Evolutionary conservation across 2,113 vertebrate genomes (phyloP).

Genomic region (Tricholaema leucomelas): DNA sequence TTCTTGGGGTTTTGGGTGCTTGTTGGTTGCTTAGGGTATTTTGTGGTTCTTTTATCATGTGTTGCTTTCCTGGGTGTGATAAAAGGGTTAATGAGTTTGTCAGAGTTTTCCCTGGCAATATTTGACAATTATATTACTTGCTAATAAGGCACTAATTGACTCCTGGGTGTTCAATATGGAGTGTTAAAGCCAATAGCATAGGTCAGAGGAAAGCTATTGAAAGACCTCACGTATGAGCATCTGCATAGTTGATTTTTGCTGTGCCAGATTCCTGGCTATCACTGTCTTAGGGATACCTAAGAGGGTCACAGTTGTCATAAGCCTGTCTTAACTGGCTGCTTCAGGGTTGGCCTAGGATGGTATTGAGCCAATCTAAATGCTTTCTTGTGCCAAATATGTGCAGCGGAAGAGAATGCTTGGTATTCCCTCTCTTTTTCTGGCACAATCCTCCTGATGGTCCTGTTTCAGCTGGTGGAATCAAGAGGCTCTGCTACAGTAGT

Average conservation of each 20-base stretch:
- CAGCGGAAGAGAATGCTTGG: not conserved
- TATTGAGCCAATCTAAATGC: not conserved
- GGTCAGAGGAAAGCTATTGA: not conserved
- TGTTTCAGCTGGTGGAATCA: conserved; percentile 13
- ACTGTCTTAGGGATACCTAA: not conserved
- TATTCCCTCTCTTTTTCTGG: not conserved
- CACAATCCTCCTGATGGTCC: conserved; percentile 9
- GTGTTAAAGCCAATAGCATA: not conserved
- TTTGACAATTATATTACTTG: not conserved
- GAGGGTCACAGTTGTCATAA: conserved; percentile 24
- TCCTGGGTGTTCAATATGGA: not conserved
- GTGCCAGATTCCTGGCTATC: not conserved
- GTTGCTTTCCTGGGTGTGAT: not conserved
- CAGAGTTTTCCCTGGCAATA: not conserved
- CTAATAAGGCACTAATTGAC: not conserved
- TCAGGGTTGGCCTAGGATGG: not conserved
- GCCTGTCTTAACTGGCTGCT: not conserved
- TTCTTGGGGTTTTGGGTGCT: not conserved
- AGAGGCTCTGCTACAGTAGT: not conserved
- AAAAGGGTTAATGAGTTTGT: not conserved
- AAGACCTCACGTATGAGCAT: not conserved
- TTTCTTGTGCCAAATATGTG: fast-evolving
- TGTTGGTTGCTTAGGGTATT: not conserved
- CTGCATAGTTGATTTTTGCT: conserved; percentile 17
- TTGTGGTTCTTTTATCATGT: not conserved